Base-by-base conservation (phyloP, 2,888 invertebrate genomes). In the Conus canariensis region DNA sequence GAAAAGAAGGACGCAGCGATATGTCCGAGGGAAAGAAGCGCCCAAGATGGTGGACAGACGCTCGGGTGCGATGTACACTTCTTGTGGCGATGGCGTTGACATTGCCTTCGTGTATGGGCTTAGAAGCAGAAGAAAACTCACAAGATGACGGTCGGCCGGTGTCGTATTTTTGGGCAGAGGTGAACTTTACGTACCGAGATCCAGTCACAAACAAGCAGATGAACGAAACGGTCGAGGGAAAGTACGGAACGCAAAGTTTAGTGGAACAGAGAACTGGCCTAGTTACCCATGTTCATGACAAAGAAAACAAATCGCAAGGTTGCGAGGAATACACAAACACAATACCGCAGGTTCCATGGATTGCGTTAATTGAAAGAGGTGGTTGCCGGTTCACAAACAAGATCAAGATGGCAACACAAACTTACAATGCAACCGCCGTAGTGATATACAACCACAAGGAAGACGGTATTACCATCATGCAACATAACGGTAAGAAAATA, bases 381-480 rank as follows among this genome's bases (percentile, higher is more conserved):
- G 97, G 97, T 94, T 98, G 98, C 96, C 97, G 97, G 94, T 98
- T 98, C 96, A 98, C 98, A 96, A 97, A 97, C 93, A 98, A 98
- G 97, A 97, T 98, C 93, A 97, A 97, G 94, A 97, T 98, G 95
- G 98, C 98, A 3, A 97, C 97, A 96, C 92, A 94, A 87, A 96
- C 97, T 58, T 97, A 97, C 89, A 98, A 98, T 95, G 98, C 98
- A 10, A 97, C 97, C 0, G 98, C 98, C 0, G 98, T 98, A 70
- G 97, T 98, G 89, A 97, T 98, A 88, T 98, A 98, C 97, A 98
- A 98, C 96, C 97, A 98, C 95, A 97, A 30, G 6, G 89, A 89
- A 4, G 64, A 70, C 3, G 64, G 70, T 16, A 77, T 88, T 1
- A 89, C 89, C 3, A 74, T 85, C 58, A 74, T 89, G 89, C n/a